Evolutionary conservation across 2,113 vertebrate genomes (phyloP).

Genomic region (Taxidea taxus): DNA sequence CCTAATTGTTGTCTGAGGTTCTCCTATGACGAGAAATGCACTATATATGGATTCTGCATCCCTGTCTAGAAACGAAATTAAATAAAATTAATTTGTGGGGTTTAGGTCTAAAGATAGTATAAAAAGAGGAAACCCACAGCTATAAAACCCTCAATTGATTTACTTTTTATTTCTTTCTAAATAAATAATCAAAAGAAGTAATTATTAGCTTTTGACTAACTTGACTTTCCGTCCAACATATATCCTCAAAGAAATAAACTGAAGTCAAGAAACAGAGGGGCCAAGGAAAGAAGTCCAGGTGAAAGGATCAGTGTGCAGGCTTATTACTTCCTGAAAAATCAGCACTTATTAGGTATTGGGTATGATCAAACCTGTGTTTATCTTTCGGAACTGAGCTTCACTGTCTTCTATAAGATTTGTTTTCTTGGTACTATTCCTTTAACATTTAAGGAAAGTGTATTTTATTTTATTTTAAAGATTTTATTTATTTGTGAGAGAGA

Average conservation of each 20-base stretch:
- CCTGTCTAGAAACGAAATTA: neutral
- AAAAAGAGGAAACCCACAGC: neutral
- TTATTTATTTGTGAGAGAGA: too few relatives aligned
- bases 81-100: neutral
- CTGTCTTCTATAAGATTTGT: neutral
- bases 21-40: neutral
- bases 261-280: neutral
- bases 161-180: constrained; percentile 37
- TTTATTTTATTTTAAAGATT: too few relatives aligned
- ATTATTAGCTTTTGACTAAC: constrained; percentile 18
- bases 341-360: neutral
- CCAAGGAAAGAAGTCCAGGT: neutral
- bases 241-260: neutral
- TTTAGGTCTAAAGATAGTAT: neutral
- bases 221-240: neutral
- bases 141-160: neutral
- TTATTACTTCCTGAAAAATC: neutral
- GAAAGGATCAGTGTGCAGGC: too few relatives aligned
- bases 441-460: neutral
- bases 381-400: neutral
- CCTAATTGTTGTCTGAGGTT: neutral
- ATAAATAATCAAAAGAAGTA: neutral
- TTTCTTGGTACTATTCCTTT: constrained; percentile 2
- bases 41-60: neutral
- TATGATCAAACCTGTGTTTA: neutral